phyloP scores from a whole-genome alignment of 2,113 vertebrate genomes.

The Triplophysa tibetana region DNA sequence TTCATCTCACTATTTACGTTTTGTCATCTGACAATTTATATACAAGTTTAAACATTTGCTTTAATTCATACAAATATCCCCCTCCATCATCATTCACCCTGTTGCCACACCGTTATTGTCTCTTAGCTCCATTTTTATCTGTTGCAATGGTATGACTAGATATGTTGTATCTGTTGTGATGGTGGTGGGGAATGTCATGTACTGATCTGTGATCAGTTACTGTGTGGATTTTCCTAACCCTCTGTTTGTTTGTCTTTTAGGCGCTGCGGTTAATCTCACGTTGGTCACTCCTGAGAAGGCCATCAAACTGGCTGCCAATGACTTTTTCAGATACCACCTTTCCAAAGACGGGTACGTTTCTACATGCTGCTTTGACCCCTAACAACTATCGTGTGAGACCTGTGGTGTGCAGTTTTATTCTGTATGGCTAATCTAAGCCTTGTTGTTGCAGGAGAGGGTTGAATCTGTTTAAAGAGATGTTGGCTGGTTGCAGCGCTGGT shows the following conservation, averaged over 20 bases:
- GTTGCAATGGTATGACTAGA: constrained; percentile 32
- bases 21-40: not conserved
- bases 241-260: constrained; percentile 67
- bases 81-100: constrained; percentile 54
- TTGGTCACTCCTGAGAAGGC: constrained; percentile 82
- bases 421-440: not conserved
- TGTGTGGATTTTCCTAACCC: constrained; percentile 50
- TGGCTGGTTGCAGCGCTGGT: constrained; percentile 81
- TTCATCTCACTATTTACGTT: not conserved
- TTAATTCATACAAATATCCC: constrained; percentile 51
- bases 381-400: not conserved
- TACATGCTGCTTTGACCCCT: not conserved
- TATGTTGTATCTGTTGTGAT: constrained; percentile 57
- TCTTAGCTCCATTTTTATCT: constrained; percentile 33
- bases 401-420: not conserved
- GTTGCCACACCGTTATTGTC: not conserved
- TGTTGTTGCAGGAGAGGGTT: constrained; percentile 71
- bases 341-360: constrained; percentile 72
- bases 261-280: constrained; percentile 78
- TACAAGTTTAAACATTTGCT: constrained; percentile 39
- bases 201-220: constrained; percentile 20
- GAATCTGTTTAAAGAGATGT: constrained; percentile 78
- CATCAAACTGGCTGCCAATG: constrained; percentile 81
- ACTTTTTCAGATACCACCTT: constrained; percentile 76
- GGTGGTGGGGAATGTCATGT: constrained; percentile 55